Evolutionary conservation across 2,797 vertebrate genomes (phyloP).

Genomic region (Gorsachius magnificus): DNA sequence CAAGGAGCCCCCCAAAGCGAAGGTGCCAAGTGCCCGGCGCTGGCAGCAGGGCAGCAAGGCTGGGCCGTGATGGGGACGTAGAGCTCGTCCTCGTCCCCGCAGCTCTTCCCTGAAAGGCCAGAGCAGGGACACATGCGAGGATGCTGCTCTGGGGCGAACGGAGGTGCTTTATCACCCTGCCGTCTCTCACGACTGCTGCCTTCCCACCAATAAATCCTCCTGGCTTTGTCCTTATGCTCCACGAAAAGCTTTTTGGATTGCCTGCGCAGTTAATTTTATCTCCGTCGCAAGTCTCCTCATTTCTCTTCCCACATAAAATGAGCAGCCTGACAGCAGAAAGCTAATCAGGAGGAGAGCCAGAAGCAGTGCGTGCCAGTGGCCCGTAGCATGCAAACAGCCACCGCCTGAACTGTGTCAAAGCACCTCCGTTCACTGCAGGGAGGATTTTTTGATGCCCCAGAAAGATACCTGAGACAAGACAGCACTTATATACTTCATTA

Average conservation of each 20-base stretch:
- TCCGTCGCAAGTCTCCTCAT: background rate
- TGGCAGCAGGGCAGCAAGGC: background rate
- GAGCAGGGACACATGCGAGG: background rate
- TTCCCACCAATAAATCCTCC: background rate
- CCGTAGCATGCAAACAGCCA: background rate
- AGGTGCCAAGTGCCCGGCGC: rapidly evolving
- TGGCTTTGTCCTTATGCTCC: background rate
- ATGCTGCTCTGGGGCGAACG: background rate
- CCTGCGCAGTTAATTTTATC: slow-evolving; percentile 13
- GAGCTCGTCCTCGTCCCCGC: background rate
- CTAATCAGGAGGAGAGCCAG: background rate
- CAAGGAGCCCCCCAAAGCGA: rapidly evolving
- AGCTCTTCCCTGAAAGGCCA: background rate
- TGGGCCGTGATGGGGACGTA: rapidly evolving
- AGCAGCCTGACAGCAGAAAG: slow-evolving; percentile 31
- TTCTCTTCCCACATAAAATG: background rate
- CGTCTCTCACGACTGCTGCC: background rate
- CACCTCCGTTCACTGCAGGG: background rate
- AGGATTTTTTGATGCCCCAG: slow-evolving; percentile 8
- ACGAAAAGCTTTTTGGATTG: background rate
- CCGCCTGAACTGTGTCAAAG: background rate
- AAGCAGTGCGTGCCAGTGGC: background rate
- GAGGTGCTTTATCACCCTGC: background rate
- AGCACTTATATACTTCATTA: slow-evolving; percentile 17
- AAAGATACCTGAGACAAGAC: slow-evolving; percentile 37